Evolutionary conservation across 37 sponge, comb jelly and placozoan genomes (phyloP).

Genomic region (Lycopodina hypogea): DNA sequence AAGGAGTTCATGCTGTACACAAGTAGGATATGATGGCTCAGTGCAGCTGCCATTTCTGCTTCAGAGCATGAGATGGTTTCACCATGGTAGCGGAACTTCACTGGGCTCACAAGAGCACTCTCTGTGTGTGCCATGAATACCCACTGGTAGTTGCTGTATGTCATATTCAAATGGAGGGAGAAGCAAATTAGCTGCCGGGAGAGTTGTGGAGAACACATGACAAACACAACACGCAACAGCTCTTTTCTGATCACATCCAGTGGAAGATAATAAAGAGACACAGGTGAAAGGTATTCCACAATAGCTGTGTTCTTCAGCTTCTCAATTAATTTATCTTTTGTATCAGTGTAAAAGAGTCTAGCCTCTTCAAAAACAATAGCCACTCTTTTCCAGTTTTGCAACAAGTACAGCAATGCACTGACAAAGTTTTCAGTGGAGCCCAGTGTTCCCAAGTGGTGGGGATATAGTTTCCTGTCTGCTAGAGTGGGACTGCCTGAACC

Average conservation of each 20-base stretch:
- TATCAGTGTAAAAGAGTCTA: not conserved
- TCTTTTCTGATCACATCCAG: not conserved
- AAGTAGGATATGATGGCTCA: not conserved
- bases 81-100: constrained; percentile 1
- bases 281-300: not conserved
- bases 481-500: constrained; percentile 11
- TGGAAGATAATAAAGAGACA: not conserved
- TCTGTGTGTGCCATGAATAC: not conserved
- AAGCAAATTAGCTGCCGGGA: constrained; percentile 8
- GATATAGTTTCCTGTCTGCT: not conserved
- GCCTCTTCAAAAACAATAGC: constrained; percentile 11
- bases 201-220: not conserved
- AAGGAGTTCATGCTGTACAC: not conserved
- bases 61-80: not conserved
- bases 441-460: constrained; percentile 8
- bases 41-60: not conserved
- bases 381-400: constrained; percentile 17
- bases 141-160: constrained; percentile 21
- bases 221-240: constrained; percentile 1
- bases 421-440: constrained; percentile 17
- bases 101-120: not conserved
- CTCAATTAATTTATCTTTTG: not conserved
- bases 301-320: not conserved
- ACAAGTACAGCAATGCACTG: not conserved
- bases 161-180: not conserved